phyloP scores from a whole-genome alignment of 2,797 vertebrate species.

The Antennarius maculatus region DNA sequence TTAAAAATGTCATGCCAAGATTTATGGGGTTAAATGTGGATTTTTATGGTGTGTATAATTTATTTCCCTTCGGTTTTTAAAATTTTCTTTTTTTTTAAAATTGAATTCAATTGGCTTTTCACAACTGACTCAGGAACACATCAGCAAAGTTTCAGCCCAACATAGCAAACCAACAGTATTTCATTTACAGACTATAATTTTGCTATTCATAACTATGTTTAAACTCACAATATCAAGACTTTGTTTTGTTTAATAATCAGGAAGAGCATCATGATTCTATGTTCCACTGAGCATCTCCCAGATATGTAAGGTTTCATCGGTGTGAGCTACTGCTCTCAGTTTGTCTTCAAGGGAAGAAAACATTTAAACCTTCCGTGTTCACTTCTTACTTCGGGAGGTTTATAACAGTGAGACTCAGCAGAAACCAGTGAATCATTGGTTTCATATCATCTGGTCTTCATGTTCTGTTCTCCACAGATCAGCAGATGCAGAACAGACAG shows the following conservation, averaged over 20 bases:
- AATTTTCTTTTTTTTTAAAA: slow-evolving; percentile 60
- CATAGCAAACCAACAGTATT: slow-evolving; percentile 39
- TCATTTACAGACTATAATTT: slow-evolving; percentile 18
- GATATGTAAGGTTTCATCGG: slow-evolving; percentile 28
- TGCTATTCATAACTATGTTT: slow-evolving; percentile 1
- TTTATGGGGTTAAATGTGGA: slow-evolving; percentile 73
- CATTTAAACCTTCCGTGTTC: slow-evolving; percentile 33
- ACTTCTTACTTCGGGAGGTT: slow-evolving; percentile 15
- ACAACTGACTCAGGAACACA: slow-evolving; percentile 24
- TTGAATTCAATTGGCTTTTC: slow-evolving; percentile 71
- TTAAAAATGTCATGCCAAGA: slow-evolving; percentile 65
- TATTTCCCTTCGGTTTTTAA: slow-evolving; percentile 71
- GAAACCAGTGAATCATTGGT: too few relatives aligned
- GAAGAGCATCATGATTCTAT: slow-evolving; percentile 31
- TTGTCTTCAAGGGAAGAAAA: slow-evolving; percentile 40
- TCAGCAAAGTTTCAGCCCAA: slow-evolving; percentile 38
- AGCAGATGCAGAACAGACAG: slow-evolving; percentile 7
- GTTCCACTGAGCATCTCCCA: slow-evolving; percentile 39
- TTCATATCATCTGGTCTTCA: too few relatives aligned
- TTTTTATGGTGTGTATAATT: slow-evolving; percentile 78
- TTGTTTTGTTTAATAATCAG: too few relatives aligned
- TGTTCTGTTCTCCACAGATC: not conserved
- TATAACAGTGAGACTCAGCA: slow-evolving; percentile 4
- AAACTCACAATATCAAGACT: not conserved
- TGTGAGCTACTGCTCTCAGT: slow-evolving; percentile 4